These are phyloP conservation scores for Mirza zaza DNA, from an alignment of 2,113 vertebrate genomes.

Conservation along the genomic window DNA sequence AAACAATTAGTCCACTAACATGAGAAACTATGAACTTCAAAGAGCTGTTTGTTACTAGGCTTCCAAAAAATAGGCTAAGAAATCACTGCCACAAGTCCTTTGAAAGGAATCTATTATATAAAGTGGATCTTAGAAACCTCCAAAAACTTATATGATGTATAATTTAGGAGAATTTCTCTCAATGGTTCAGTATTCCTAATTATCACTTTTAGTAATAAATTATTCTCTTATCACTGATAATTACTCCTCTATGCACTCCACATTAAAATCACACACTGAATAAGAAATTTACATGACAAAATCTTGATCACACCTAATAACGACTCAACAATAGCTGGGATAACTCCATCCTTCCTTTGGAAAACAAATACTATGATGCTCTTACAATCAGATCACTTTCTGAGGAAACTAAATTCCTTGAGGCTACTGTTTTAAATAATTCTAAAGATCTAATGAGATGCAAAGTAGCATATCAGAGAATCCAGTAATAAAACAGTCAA, in stretches of 20 bases:
- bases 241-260: background rate
- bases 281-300: slow-evolving; percentile 12
- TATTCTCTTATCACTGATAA: background rate
- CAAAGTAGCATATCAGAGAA: background rate
- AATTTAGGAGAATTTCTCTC: background rate
- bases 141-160: background rate
- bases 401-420: slow-evolving; percentile 7
- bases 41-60: background rate
- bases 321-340: background rate
- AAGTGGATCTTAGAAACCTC: background rate
- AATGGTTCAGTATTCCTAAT: background rate
- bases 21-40: background rate
- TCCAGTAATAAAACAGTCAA: background rate
- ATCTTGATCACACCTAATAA: background rate
- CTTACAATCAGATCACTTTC: background rate
- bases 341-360: background rate
- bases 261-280: background rate
- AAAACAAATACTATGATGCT: background rate
- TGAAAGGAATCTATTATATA: background rate
- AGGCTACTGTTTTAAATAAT: background rate
- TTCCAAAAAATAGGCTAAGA: background rate
- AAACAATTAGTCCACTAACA: background rate
- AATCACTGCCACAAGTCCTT: background rate
- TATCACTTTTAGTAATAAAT: slow-evolving; percentile 6
- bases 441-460: slow-evolving; percentile 6